These are phyloP conservation scores for Plebejus melissa DNA, from an alignment of 2,888 invertebrate genomes.

Conservation along the genomic window DNA sequence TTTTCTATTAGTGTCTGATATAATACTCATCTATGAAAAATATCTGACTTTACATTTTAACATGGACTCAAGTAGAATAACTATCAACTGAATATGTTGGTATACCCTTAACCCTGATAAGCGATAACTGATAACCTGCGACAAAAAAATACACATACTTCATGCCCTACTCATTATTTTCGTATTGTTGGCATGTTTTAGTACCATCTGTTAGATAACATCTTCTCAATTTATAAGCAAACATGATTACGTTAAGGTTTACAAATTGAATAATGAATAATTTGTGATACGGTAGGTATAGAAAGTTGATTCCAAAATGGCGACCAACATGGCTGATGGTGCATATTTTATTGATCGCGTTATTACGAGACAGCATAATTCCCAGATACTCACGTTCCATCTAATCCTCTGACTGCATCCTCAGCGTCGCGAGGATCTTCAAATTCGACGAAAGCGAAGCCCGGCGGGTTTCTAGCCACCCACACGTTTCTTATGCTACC, in stretches of 20 bases:
- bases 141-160: too few species aligned
- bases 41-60: background rate
- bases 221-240: background rate
- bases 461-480: slow-evolving; percentile 96
- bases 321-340: slow-evolving; percentile 34
- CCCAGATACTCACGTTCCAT: slow-evolving; percentile 79
- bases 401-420: slow-evolving; percentile 89
- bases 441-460: slow-evolving; percentile 94
- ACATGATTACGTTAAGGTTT: background rate
- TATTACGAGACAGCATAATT: background rate
- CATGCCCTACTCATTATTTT: background rate
- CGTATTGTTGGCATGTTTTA: background rate
- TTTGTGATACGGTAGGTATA: background rate
- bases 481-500: slow-evolving; percentile 94
- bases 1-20: background rate
- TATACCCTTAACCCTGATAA: background rate
- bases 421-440: slow-evolving; percentile 94
- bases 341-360: background rate
- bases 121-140: background rate
- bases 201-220: background rate
- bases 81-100: background rate
- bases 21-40: background rate
- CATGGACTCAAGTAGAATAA: background rate
- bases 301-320: slow-evolving; percentile 37
- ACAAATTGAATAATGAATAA: slow-evolving; percentile 3